A percentile compares a stretch with the other conserved stretches of the same genome.
Conservation (phyloP, 2,797 vertebrate species). For the Acipenser transmontanus region DNA sequence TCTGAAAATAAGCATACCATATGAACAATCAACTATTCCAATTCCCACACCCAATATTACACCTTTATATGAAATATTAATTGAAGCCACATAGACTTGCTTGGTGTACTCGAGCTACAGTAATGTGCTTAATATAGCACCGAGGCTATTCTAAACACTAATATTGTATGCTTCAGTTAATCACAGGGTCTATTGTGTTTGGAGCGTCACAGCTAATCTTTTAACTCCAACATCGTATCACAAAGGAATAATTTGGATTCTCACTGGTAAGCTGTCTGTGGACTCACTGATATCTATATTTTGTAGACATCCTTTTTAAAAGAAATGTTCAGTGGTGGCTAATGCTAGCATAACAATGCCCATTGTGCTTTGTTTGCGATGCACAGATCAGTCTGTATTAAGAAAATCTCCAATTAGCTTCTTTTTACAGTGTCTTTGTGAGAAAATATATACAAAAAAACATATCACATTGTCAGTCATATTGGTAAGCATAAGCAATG, state of each 20-base stretch:
- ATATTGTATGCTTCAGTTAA: conserved; percentile 39
- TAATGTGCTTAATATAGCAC: conserved; percentile 40
- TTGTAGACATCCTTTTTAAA: conserved; percentile 32
- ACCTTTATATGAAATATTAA: too few relatives aligned
- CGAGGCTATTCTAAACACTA: conserved; percentile 41
- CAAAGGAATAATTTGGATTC: conserved; percentile 23
- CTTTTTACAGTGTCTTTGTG: too few relatives aligned
- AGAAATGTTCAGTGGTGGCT: too few relatives aligned
- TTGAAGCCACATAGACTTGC: conserved; percentile 2
- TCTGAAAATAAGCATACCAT: neutral
- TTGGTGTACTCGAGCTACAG: conserved; percentile 33
- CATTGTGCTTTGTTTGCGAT: too few relatives aligned
- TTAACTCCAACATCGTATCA: conserved; percentile 25
- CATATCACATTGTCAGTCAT: too few relatives aligned
- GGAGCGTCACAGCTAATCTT: conserved; percentile 22
- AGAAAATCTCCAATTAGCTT: too few relatives aligned
- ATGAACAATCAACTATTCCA: neutral
- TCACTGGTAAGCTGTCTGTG: conserved; percentile 35
- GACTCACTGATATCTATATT: conserved; percentile 15
- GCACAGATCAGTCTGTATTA: too few relatives aligned
- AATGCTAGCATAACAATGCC: too few relatives aligned
- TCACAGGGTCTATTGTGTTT: conserved; percentile 39
- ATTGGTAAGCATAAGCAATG: too few relatives aligned
- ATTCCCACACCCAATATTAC: too few relatives aligned
- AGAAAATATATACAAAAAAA: too few relatives aligned